phyloP scores from a whole-genome alignment of 2,797 vertebrate genomes.

The Antennarius maculatus region DNA sequence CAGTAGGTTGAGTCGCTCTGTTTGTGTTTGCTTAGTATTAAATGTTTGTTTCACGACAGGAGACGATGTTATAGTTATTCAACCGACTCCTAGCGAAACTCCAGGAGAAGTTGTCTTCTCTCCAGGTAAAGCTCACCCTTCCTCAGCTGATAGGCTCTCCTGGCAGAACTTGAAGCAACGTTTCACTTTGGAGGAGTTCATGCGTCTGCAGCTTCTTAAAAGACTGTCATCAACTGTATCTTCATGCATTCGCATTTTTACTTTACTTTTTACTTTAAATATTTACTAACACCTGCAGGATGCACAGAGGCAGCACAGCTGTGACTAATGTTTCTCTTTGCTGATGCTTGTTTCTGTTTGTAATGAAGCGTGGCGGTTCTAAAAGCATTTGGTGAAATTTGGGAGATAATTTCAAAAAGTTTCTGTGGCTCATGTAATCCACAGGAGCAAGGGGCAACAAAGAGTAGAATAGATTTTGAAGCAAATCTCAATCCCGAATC shows the following conservation, averaged over 20 bases:
- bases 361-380: no score
- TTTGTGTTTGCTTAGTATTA: conserved; percentile 37
- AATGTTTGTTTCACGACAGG: conserved; percentile 67
- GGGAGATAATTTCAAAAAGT: no score
- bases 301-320: no score
- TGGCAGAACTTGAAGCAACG: not conserved
- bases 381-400: no score
- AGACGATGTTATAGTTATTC: conserved; percentile 68
- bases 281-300: not conserved
- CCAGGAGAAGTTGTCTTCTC: conserved; percentile 49
- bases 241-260: conserved; percentile 6
- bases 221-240: no score
- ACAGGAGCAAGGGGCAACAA: no score
- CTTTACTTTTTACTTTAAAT: no score
- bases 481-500: no score
- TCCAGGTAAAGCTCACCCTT: conserved; percentile 53
- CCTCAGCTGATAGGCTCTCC: conserved; percentile 8
- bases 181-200: not conserved
- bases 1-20: not conserved
- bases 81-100: conserved; percentile 63
- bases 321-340: not conserved
- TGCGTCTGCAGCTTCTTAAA: not conserved
- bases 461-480: no score
- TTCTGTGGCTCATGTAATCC: no score
- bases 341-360: not conserved